Percentiles rank a stretch among this genome's conserved stretches.
These are phyloP conservation scores for Adoxophyes honmai DNA, from an alignment of 1,140 invertebrate species.

Conservation along the genomic window DNA sequence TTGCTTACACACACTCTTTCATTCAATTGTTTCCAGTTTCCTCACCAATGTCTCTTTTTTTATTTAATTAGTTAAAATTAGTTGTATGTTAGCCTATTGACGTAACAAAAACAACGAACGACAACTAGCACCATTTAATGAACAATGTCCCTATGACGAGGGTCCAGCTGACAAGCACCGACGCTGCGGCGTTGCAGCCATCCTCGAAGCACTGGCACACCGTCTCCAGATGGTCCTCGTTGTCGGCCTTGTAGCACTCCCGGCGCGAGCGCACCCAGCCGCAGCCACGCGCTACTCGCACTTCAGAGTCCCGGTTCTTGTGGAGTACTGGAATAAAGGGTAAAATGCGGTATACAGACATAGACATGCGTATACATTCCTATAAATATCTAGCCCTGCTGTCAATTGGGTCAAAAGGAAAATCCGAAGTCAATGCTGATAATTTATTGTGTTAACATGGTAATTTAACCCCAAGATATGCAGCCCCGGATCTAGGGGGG, in stretches of 20 bases:
- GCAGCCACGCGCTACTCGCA: slow-evolving; percentile 74
- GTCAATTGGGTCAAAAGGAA: too few species aligned
- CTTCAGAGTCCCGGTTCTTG: slow-evolving; percentile 53
- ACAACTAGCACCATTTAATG: background rate
- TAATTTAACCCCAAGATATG: too few species aligned
- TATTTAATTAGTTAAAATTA: too few species aligned
- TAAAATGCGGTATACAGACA: slow-evolving; percentile 2
- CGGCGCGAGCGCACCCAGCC: slow-evolving; percentile 69
- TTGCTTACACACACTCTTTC: too few species aligned
- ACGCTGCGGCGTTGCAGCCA: slow-evolving; percentile 68
- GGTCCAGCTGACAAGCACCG: background rate
- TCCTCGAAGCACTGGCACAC: slow-evolving; percentile 78
- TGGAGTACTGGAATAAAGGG: slow-evolving; percentile 53
- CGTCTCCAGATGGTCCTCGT: slow-evolving; percentile 76
- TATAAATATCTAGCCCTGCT: too few species aligned
- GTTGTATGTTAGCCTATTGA: too few species aligned
- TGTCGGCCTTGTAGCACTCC: slow-evolving; percentile 75
- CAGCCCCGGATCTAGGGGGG: too few species aligned
- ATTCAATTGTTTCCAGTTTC: too few species aligned
- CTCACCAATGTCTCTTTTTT: too few species aligned
- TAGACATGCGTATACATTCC: too few species aligned
- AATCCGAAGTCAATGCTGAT: too few species aligned
- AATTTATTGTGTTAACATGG: too few species aligned
- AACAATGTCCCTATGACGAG: slow-evolving; percentile 1
- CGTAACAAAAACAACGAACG: background rate